Base-by-base conservation (phyloP, 2,888 invertebrate genomes). In the Tetanocera ferruginea region DNA sequence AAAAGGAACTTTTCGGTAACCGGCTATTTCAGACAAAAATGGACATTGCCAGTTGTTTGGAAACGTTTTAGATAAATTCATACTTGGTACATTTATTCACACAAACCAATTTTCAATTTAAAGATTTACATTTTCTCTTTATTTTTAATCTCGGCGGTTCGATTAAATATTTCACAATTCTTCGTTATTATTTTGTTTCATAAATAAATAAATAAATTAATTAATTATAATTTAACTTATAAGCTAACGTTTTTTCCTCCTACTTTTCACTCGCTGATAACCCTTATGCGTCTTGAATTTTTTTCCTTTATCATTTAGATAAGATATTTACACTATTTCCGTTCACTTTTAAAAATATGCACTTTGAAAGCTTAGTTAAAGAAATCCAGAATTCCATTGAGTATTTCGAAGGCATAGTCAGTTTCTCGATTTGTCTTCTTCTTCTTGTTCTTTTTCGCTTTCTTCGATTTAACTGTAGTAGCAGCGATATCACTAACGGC, bases 301-400 rank as follows among this genome's bases (percentile, higher is more conserved):
- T 64, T 67, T 37, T n/a, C 1, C n/a, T 43, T 43, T 43, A 37
- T 37, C 37, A 37, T 8, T 37, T 11, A 9, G 14, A 86, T 80
- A 86, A 76, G 76, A 85, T 87, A 88, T 88, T 87, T 87, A 88
- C 87, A 87, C 84, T 84, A 83, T 84, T 86, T 81, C 84, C 84
- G 75, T 83, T 17, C 84, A 83, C 83, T 78, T 83, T 83, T 82
- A 83, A 83, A 78, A 84, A 80, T 14, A 43, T 75, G 84, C 82
- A 14, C 81, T 82, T 80, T 85, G 83, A 83, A 83, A 83, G 84
- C 84, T 87, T 77, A 89, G 78, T 88, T 88, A 85, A 88, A 88
- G 83, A 89, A 86, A 82, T 89, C 88, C 80, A 89, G 80, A 25
- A 88, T 86, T 64, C 88, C 89, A 60, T 86, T 89, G 49, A 88